Evolutionary conservation across 2,113 vertebrate species (phyloP), one percentile per base, ranked within the genome.

Genomic region (Fulica atra): DNA sequence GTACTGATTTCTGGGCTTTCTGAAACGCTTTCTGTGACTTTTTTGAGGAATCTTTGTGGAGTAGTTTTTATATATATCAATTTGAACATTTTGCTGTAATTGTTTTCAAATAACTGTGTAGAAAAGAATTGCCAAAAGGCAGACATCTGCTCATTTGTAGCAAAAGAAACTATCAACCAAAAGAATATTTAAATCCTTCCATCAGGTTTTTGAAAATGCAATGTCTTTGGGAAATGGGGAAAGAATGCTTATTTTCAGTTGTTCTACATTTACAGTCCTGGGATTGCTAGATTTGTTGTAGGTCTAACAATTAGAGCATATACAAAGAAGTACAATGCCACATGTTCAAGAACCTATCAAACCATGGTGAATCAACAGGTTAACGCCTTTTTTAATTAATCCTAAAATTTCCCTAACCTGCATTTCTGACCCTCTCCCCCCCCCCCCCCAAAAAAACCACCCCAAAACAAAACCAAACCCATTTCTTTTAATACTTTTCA

Each of bases 121-220:
- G 86, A 88, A 89, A 90, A 81, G 79, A 90, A 92, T 86, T 94
- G 95, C 95, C 88, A 94, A 86, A 90, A 96, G 92, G 92, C 89
- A 95, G 90, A 92, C 88, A 94, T 95, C 93, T 95, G 90, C 79
- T 95, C 42, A 13, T 94, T 73, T 94, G 93, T 93, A 92, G 64
- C 56, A 80, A 81, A 80, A 36, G 70, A 64, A 81, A 15, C 44
- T 66, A 64, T 66, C 68, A 83, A 94, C 74, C 79, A 82, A 73
- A 94, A 82, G 85, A 96, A 74, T 95, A 78, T 93, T 93, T 93
- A 96, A 96, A 74, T 93, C 60, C 59, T 94, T 73, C 35, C 48
- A 90, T 60, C 42, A 74, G 60, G 56, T 92, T 88, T 96, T 95
- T 81, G 77, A 92, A 96, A 89, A 86, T 60, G 56, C 64, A 48